phyloP scores from a whole-genome alignment of 2,888 invertebrate species.

The Minunthozetes semirufus region DNA sequence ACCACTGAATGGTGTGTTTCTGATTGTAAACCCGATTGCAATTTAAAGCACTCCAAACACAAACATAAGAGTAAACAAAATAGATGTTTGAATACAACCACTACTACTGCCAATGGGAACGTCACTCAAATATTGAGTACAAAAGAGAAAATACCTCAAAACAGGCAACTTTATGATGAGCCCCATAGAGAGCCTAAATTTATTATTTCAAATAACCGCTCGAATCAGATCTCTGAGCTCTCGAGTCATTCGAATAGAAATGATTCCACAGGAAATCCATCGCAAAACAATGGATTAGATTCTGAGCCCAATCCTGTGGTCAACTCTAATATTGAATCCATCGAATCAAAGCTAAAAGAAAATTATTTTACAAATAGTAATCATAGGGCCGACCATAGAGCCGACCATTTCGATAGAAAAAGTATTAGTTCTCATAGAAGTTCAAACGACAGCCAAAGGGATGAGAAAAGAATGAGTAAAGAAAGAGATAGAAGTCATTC shows the following conservation, averaged over 20 bases:
- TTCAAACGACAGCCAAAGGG: not conserved
- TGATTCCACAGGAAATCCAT: not conserved
- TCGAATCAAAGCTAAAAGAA: not conserved
- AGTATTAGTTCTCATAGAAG: conserved; percentile 11
- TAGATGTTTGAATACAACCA: not conserved
- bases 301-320: not conserved
- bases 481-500: not conserved
- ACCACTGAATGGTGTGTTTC: conserved; percentile 46
- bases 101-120: not conserved
- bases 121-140: not conserved
- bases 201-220: not conserved
- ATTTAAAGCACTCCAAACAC: conserved; percentile 11
- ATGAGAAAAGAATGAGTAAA: not conserved
- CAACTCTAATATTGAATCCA: not conserved
- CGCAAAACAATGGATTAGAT: not conserved
- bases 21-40: not conserved
- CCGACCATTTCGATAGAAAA: not conserved
- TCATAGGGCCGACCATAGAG: not conserved
- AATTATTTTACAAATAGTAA: not conserved
- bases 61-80: not conserved
- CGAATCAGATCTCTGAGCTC: not conserved
- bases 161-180: not conserved
- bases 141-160: conserved; percentile 26
- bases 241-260: not conserved
- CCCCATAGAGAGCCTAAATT: not conserved